phyloP scores from a whole-genome alignment of 2,888 invertebrate species.

The Synergus gifuensis region DNA sequence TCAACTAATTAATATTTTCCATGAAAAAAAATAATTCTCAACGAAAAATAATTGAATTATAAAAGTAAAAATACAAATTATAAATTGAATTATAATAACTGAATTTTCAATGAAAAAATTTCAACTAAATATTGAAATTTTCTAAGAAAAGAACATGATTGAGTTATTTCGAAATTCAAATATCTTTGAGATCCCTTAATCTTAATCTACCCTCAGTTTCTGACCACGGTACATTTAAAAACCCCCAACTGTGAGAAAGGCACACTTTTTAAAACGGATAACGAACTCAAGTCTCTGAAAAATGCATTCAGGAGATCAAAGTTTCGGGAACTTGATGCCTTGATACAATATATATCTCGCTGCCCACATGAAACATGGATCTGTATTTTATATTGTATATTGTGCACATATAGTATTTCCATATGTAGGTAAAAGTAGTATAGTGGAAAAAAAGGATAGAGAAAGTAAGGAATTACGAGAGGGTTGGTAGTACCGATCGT shows the following conservation, averaged over 20 bases:
- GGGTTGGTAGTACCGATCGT: slow-evolving; percentile 54
- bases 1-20: no score
- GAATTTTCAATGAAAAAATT: no score
- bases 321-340: slow-evolving; percentile 37
- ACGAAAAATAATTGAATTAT: no score
- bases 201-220: background rate
- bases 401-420: background rate
- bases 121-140: no score
- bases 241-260: slow-evolving; percentile 44
- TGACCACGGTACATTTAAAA: slow-evolving; percentile 14
- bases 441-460: slow-evolving; percentile 37
- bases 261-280: slow-evolving; percentile 70
- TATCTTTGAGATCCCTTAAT: background rate
- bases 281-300: slow-evolving; percentile 65
- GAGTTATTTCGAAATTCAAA: background rate
- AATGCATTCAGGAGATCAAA: slow-evolving; percentile 26
- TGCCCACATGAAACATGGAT: background rate
- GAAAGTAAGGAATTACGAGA: slow-evolving; percentile 24
- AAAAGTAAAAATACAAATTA: no score
- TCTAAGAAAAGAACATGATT: no score
- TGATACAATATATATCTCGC: slow-evolving; percentile 18
- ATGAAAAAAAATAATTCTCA: no score
- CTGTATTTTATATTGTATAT: background rate
- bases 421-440: background rate
- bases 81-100: no score